Evolutionary conservation across 2,797 vertebrate genomes (phyloP), one percentile per base, ranked within the genome.

Genomic region (Trachurus trachurus): DNA sequence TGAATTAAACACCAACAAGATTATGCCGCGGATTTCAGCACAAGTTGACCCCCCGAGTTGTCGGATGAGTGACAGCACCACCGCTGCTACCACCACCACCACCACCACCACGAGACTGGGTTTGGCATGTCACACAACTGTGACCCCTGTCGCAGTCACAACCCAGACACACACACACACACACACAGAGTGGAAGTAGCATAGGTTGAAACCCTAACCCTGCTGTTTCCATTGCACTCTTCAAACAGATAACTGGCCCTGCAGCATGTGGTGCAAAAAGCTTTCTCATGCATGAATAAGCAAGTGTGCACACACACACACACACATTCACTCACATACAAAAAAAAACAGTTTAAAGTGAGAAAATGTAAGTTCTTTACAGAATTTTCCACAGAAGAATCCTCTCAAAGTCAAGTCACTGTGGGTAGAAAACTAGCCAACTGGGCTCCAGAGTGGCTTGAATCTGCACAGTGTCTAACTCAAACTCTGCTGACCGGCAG

Each of bases 131-230:
- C 78, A 71, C 86, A 82, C 84, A 85, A 85, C 64, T 83, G 88
- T 76, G 87, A 90, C 85, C 84, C 84, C 63, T 40, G 76, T 54
- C 5, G 5, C 69, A 60, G 60, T 72, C 77, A 59, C 57, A 72
- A 66, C 62, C 73, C 73, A 70, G 72, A 61, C 68, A 56, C 77
- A 67, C 73, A 52, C n/a, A 54, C 34, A 34, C 31, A 8, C 29
- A 72, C 44, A 70, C 57, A 71, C 54, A 52, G 13, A 17, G 70
- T 49, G 78, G 78, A 47, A 47, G 61, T 52, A 60, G 60, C 74
- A 45, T 63, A 67, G 83, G 76, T 74, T 90, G 90, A 90, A 93
- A 92, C 83, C 79, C 67, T 84, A 91, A 85, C 77, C 87, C 74
- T 5, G 70, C 78, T 87, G 88, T 92, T 88, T 91, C 90, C 87